Evolutionary conservation across 2,888 invertebrate genomes (phyloP).

Genomic region (Nezara viridula): DNA sequence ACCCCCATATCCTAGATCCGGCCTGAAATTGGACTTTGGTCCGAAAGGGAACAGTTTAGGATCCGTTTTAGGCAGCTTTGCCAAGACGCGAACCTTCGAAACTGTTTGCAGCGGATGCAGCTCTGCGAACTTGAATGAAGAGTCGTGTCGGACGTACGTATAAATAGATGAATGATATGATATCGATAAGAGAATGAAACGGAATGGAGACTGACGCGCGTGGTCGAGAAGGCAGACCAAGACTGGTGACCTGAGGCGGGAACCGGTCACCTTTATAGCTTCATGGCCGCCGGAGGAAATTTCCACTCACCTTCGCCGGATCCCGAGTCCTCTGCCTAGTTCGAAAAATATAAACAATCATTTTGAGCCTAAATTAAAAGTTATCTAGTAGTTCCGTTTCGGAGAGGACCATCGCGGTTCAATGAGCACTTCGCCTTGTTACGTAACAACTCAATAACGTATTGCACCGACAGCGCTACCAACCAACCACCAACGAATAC

Average conservation of each 20-base stretch:
- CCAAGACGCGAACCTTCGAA: background rate
- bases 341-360: background rate
- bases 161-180: background rate
- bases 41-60: conserved; percentile 37
- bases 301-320: background rate
- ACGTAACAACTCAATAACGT: background rate
- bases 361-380: background rate
- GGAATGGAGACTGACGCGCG: background rate
- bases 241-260: background rate
- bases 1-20: conserved; percentile 51
- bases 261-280: background rate
- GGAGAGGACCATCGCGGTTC: background rate
- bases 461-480: background rate
- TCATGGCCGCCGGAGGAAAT: background rate
- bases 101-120: background rate
- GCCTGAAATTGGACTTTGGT: conserved; percentile 45
- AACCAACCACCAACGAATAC: background rate
- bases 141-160: background rate
- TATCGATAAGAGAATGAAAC: background rate
- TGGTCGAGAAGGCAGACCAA: background rate
- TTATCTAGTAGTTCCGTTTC: background rate
- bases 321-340: background rate
- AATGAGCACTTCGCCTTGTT: background rate
- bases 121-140: background rate
- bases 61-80: conserved; percentile 42